Base-by-base conservation (phyloP, 2,797 vertebrate genomes). In the Poliocrania exsul region DNA sequence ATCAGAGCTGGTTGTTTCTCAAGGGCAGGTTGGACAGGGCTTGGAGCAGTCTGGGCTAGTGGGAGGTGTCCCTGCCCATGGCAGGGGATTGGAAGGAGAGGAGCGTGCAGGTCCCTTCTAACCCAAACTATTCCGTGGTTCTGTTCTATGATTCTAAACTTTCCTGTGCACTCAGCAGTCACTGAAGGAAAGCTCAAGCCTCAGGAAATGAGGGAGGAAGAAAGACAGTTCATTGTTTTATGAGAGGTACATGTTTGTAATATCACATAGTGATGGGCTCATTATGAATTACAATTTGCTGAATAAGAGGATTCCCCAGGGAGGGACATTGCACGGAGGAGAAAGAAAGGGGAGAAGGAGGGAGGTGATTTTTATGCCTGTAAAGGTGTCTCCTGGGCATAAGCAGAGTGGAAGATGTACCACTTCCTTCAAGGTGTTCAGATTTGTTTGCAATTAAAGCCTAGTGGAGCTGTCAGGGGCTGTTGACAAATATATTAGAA, bases 401-500 rank as follows among this genome's bases (percentile, higher is more conserved):
- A 79, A 65, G 33, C 0, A 3, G 72, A n/a, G 33, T 19, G 65
- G 64, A 84, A 92, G 80, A 57, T 35, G 38, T 12, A 50, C 72
- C 20, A 16, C 67, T 53, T 85, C 56, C 25, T 95, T 57, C 65
- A 42, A n/a, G 82, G 64, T 64, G 66, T 88, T 94, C 81, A 66
- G 75, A 73, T 92, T 90, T 83, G 80, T 70, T 88, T 35, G 60
- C 82, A 91, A 80, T 94, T 95, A 92, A 94, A 83, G 84, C 58
- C 82, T 81, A 19, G 86, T 73, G 73, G 78, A 84, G 74, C 95
- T 95, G 91, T 97, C 93, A 80, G 54, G 58, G 86, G 64, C 91
- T 91, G 82, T 84, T 91, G 95, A 95, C 92, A 96, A 93, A 97
- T 95, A 91, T n/a, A 93, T 95, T 81, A 60, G 33, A 54, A 94